Evolutionary conservation across 2,113 vertebrate genomes (phyloP), one percentile per base, ranked within the genome.

Genomic region (Pogona vitticeps): DNA sequence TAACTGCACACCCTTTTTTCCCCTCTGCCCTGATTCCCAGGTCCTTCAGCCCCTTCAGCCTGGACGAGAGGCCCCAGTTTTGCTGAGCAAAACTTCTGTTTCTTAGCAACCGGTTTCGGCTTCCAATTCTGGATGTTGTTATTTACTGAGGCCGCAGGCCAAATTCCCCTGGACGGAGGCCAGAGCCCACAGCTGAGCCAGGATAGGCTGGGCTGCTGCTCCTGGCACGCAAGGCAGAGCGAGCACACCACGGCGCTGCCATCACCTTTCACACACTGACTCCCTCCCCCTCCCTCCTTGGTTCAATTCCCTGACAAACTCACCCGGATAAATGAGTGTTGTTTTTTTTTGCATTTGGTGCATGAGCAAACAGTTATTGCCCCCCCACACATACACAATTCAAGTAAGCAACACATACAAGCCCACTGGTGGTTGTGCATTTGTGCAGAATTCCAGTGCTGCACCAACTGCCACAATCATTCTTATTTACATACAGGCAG

Each of bases 111-210:
- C 7, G 3, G 36, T 7, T 76, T 58, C 23, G 1, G 59, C 86
- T 87, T 82, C 86, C 85, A 85, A 6, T 82, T 70, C 79, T 56
- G 72, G 61, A 72, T 87, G 63, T 82, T 82, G 80, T 87, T 82
- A 56, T 85, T 85, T 70, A 85, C 65, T 3, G 33, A 77, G 86
- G 72, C 86, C n/a, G 26, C 7, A 4, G 1, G 86, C 86, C 86
- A 87, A 76, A 46, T 79, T 70, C 28, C 33, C 36, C 80, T 87
- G 86, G 86, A 15, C 2, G 0, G 26, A 2, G 12, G 61, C 86
- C 86, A 87, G 79, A 76, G 12, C 61, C 80, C 80, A 77, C 80
- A 83, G 86, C 80, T 76, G 33, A 59, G 86, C 3, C n/a, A 33
- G 73, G 42, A 23, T 21, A 23, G 80, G 86, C 80, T 8, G n/a